These are phyloP conservation scores for Cephus nigrinus DNA, from an alignment of 2,888 invertebrate species.

Conservation along the genomic window DNA sequence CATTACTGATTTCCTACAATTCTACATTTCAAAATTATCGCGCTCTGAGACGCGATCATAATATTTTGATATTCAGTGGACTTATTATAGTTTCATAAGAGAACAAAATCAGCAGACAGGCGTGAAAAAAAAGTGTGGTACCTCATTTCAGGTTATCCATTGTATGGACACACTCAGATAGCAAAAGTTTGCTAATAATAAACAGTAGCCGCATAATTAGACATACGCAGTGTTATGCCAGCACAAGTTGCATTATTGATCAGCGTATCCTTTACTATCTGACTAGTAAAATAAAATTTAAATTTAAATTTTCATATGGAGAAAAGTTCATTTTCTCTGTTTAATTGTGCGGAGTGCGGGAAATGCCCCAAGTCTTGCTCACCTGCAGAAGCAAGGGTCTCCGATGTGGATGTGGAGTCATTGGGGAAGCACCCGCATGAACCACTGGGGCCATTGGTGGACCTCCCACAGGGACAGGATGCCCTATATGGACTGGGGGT, in stretches of 20 bases:
- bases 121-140: no score
- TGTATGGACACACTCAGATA: background rate
- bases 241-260: background rate
- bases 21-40: background rate
- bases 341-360: slow-evolving; percentile 24
- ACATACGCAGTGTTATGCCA: background rate
- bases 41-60: background rate
- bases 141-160: background rate
- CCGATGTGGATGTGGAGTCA: slow-evolving; percentile 73
- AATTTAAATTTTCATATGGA: background rate
- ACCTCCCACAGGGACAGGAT: slow-evolving; percentile 60
- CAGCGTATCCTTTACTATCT: background rate
- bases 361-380: slow-evolving; percentile 69
- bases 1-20: background rate
- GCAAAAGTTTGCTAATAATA: background rate
- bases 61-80: background rate
- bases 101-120: background rate
- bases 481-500: slow-evolving; percentile 63
- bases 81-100: background rate
- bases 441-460: slow-evolving; percentile 62
- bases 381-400: slow-evolving; percentile 89
- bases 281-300: background rate
- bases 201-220: background rate
- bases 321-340: background rate
- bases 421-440: slow-evolving; percentile 60